Evolutionary conservation across 2,888 invertebrate genomes (phyloP), one percentile per base, ranked within the genome.

Genomic region (Cyclophora albipunctata): DNA sequence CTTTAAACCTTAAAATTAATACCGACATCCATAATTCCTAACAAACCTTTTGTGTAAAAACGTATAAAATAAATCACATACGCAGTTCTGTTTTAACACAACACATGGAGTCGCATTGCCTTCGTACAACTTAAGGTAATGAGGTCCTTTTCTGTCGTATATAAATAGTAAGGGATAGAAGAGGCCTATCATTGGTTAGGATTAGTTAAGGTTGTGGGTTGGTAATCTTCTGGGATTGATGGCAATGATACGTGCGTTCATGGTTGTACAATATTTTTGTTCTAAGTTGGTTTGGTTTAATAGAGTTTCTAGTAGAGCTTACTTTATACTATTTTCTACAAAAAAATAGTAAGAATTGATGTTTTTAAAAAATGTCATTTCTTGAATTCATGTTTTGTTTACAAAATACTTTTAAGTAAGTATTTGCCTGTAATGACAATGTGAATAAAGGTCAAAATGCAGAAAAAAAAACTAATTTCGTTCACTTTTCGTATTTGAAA

Each of bases 151-250:
- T 65, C 57, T 53, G 47, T 49, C 49, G 47, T 6, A 7, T n/a
- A 20, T 6, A 7, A 44, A 45, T 45, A 66, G 63, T 66, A 54
- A 59, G 47, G 53, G 60, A 70, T 35, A 44, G 45, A 45, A 40
- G 35, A 45, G 44, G 45, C 52, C 48, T 20, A 20, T 20, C 64
- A 65, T 69, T 67, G 64, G 54, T 63, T 47, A 57, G 69, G 62
- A 67, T 69, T 69, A 66, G 57, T 58, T 45, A 48, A 57, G 62
- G 54, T 53, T 58, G 50, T 62, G 53, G 55, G 45, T 52, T 53
- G 59, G 67, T 70, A 67, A 69, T 69, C 67, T 67, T 43, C 46
- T 40, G 54, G 59, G 66, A 66, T 49, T 64, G 51, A 62, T 62
- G 53, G 47, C 53, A 58, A 54, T 57, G 55, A 59, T 66, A 56